Evolutionary conservation across 2,113 vertebrate genomes (phyloP), one percentile per base, ranked within the genome.

Genomic region (Sinocyclocheilus maitianheensis): DNA sequence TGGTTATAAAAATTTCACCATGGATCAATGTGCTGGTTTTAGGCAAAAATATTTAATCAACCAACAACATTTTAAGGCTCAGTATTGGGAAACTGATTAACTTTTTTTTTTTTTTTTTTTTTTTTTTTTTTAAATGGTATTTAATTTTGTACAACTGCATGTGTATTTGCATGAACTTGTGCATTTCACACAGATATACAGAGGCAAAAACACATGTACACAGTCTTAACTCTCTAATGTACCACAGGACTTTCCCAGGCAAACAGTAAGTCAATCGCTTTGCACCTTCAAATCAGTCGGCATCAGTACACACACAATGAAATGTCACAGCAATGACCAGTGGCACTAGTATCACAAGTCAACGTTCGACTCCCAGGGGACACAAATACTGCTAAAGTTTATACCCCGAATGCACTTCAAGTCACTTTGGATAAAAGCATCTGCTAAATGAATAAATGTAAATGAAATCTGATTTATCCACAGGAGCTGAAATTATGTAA

Each of bases 401-500:
- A 76, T 48, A 24, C n/a, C 43, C 9, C 8, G 1, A 24, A 65
- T 81, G 22, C 14, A 24, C n/a, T 43, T 62, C 34, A 62, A 75
- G 72, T 65, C 26, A 65, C 58, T 48, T 48, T 48, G 46, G 46
- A 48, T 48, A 48, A 48, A 48, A 12, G 46, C 43, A 51, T 72
- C 77, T 79, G 77, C 55, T 55, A 65, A 78, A 37, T 37, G 16
- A 10, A 81, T 24, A 14, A 71, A 71, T 37, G 43, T 37, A 67
- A 83, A 51, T 30, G 2, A 71, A 71, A 83, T 71, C 24, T 71
- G 24, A 16, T 46, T n/a, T 13, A 14, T 80, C 37, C 53, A 80
- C 58, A 4, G 10, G 37, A 63, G 58, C n/a, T 69, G 9, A 40
- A 82, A 82, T 71, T 37, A 71, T 83, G 43, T 71, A 71, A 71